These are phyloP conservation scores for Acipenser transmontanus DNA, from an alignment of 2,797 vertebrate genomes.

Conservation along the genomic window DNA sequence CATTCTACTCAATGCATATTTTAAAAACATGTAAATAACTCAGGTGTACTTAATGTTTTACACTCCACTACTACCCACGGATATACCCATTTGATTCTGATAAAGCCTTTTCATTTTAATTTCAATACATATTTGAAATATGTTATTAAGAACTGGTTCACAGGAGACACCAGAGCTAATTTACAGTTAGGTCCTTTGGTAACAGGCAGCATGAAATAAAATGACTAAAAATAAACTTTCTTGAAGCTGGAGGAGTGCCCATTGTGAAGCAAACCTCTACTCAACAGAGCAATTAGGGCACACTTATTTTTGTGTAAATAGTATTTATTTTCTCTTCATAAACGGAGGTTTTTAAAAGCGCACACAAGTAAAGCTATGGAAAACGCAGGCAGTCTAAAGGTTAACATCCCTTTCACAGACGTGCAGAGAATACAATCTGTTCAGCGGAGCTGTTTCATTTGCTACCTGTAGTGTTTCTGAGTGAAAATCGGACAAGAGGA, in stretches of 20 bases:
- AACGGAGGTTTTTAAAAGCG: too few species aligned
- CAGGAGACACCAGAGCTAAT: not conserved
- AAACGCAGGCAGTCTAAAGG: too few species aligned
- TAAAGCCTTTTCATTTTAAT: slow-evolving; percentile 9
- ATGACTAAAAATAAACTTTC: not conserved
- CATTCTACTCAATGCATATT: not conserved
- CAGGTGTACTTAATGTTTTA: slow-evolving; percentile 1
- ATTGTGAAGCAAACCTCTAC: not conserved
- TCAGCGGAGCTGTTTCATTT: too few species aligned
- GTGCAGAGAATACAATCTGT: too few species aligned
- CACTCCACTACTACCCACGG: not conserved
- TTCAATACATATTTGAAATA: slow-evolving; percentile 10
- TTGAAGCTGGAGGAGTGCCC: not conserved
- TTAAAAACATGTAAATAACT: not conserved
- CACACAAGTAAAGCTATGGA: too few species aligned
- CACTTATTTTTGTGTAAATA: too few species aligned
- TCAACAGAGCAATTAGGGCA: too few species aligned
- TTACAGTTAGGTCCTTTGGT: not conserved
- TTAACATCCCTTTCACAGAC: too few species aligned
- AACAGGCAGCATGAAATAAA: slow-evolving; percentile 1
- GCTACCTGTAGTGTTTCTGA: too few species aligned
- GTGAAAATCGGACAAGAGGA: too few species aligned
- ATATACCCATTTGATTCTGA: slow-evolving; percentile 7
- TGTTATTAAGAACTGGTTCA: not conserved
- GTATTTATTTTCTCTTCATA: too few species aligned